These are phyloP conservation scores for Nemurella pictetii DNA, from an alignment of 2,888 invertebrate species.

Conservation along the genomic window DNA sequence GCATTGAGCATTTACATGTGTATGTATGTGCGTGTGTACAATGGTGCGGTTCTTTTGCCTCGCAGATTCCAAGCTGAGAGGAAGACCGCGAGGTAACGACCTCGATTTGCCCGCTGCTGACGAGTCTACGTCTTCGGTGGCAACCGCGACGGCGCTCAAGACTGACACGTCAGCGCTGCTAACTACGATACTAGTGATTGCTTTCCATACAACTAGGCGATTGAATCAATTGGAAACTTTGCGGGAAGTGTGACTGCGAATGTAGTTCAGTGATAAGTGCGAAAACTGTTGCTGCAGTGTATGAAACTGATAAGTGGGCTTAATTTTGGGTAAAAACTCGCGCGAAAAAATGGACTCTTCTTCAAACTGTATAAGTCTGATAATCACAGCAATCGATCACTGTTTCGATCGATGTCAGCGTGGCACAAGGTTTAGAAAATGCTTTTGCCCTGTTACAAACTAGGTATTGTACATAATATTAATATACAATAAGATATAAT, in stretches of 20 bases:
- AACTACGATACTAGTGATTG: not conserved
- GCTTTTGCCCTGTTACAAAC: not conserved
- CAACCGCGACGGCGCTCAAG: not conserved
- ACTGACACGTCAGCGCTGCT: not conserved
- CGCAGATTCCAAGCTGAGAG: slow-evolving; percentile 36
- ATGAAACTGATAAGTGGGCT: not conserved
- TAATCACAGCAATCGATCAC: not conserved
- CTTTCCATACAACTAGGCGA: not conserved
- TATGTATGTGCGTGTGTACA: too few relatives aligned
- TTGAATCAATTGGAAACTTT: not conserved
- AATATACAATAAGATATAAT: not conserved
- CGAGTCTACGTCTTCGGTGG: slow-evolving; percentile 29
- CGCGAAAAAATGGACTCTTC: not conserved
- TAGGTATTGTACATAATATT: not conserved
- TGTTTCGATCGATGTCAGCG: not conserved
- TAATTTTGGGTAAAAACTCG: not conserved
- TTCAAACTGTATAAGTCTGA: not conserved
- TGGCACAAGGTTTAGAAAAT: not conserved
- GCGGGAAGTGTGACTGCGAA: not conserved
- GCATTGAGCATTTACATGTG: slow-evolving; percentile 29
- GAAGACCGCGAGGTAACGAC: slow-evolving; percentile 32
- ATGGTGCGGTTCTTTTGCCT: slow-evolving; percentile 17
- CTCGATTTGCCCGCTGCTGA: slow-evolving; percentile 35
- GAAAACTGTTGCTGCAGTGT: not conserved
- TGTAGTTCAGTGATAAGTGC: not conserved